Conservation (phyloP, 2,113 vertebrate genomes). For the Lota lota region DNA sequence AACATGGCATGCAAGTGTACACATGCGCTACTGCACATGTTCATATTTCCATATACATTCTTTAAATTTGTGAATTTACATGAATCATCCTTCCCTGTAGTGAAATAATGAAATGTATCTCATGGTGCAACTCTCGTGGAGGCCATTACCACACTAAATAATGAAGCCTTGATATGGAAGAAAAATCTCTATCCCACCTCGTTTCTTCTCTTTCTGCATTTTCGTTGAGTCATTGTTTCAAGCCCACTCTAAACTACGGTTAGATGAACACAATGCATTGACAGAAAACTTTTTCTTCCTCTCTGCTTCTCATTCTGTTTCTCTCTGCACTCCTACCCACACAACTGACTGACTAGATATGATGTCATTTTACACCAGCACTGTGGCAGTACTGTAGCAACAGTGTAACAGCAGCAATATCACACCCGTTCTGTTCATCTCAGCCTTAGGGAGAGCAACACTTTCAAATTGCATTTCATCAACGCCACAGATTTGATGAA, state of each 20-base stretch:
- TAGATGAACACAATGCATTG: neutral
- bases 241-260: no score
- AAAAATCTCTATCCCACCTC: no score
- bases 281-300: neutral
- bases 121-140: no score
- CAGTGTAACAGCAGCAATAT: slow-evolving; percentile 14
- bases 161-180: no score
- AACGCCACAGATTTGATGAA: neutral
- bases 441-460: slow-evolving; percentile 1
- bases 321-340: neutral
- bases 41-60: no score
- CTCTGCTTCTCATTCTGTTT: neutral
- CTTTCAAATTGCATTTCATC: slow-evolving; percentile 2
- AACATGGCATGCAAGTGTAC: no score
- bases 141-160: no score
- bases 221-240: no score
- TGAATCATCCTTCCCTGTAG: no score
- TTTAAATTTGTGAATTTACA: no score
- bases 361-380: slow-evolving; percentile 15
- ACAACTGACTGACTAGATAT: neutral
- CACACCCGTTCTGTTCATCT: slow-evolving; percentile 11
- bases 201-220: no score
- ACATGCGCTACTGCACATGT: no score
- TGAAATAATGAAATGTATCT: neutral
- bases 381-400: slow-evolving; percentile 5